Percentiles rank a stretch among this genome's conserved stretches.
phyloP scores from a whole-genome alignment of 23 tunicate genomes.

The Aplidium turbinatum region DNA sequence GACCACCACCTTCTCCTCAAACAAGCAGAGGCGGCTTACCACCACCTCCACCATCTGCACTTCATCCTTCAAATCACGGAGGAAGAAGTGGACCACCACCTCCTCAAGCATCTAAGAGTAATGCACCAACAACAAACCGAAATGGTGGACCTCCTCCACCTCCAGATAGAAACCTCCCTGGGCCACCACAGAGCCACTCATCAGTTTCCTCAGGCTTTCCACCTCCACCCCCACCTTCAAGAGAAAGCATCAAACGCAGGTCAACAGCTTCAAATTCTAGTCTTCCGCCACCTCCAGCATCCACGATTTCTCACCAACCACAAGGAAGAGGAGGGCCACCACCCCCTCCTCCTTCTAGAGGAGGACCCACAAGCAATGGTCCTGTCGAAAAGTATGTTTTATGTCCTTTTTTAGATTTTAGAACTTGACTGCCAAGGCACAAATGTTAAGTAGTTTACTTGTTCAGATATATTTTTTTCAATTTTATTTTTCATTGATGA shows the following conservation, averaged over 20 bases:
- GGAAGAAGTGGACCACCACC: constrained; percentile 7
- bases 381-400: too few species aligned
- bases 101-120: constrained; percentile 13
- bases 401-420: too few species aligned
- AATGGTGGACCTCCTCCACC: constrained; percentile 20
- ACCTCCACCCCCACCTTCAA: constrained; percentile 54
- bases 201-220: constrained; percentile 3
- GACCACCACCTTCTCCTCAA: not conserved
- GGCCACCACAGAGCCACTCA: not conserved
- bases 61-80: not conserved
- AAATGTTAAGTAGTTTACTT: too few species aligned
- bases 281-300: constrained; percentile 55
- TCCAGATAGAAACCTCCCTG: too few species aligned
- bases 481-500: too few species aligned
- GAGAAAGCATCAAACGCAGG: constrained; percentile 19
- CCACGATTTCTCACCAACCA: constrained; percentile 12
- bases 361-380: constrained; percentile 40
- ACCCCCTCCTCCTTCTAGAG: constrained; percentile 43
- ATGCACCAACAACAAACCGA: not conserved
- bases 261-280: not conserved
- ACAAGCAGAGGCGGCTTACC: not conserved
- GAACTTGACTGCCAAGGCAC: too few species aligned
- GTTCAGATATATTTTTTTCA: too few species aligned
- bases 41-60: constrained; percentile 3
- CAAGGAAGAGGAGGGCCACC: constrained; percentile 27